Base-by-base conservation (phyloP, 2,113 vertebrate species). In the Pardalotus punctatus region DNA sequence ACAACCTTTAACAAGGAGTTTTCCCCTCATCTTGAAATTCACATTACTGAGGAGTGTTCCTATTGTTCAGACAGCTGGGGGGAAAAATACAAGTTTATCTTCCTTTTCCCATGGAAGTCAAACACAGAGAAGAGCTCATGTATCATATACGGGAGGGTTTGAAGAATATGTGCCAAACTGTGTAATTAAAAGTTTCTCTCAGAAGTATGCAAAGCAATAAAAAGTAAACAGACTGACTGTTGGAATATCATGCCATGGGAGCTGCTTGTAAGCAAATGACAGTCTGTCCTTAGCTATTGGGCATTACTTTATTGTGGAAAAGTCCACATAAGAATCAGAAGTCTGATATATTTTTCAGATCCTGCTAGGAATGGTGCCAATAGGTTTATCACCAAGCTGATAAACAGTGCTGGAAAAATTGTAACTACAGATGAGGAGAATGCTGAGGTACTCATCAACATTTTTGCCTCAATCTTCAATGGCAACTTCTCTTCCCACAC, bases 11-110 rank as follows among this genome's bases (percentile, higher is more conserved):
- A 84, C 25, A 92, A 86, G 84, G 28, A 76, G 36, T 88, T 97
- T 97, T 94, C 74, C 70, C 48, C 31, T 87, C 64, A 53, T 70
- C 77, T 93, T 93, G 82, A 96, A 97, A 95, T 88, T 79, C 80
- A 81, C 38, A 61, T 97, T 93, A 91, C 79, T 92, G 90, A 97
- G 78, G 48, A 94, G 29, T 35, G 4, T 89, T 96, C 48, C 65
- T 93, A 73, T 91, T 90, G 42, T 91, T 96, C 69, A 86, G 81
- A 62, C 40, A 93, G 73, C 74, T 93, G 76, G 48, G 3, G 8
- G 67, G 58, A 80, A 95, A 97, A 96, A 93, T 57, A 65, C 33
- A 91, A 74, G 17, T 82, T 83, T 86, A 18, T 29, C 10, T 77
- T 72, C 28, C 17, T 80, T 88, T 66, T 83, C 13, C 18, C 22